A percentile compares a stretch with the other conserved stretches of the same genome.
These are phyloP conservation scores for Parochlus steinenii DNA, from an alignment of 2,888 invertebrate species.

Conservation along the genomic window DNA sequence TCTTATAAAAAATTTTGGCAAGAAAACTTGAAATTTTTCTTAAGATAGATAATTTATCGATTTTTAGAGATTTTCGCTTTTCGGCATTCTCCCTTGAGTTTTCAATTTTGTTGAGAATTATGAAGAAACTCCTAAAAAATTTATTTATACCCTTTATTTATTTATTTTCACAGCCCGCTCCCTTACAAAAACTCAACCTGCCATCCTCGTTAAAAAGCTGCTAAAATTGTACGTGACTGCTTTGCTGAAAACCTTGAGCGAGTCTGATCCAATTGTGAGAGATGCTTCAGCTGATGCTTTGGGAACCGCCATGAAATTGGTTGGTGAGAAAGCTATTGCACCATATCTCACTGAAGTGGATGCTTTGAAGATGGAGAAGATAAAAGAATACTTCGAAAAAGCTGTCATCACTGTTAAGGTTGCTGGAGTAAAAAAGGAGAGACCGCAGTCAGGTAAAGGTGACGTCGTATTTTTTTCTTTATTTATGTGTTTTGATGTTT, in stretches of 20 bases:
- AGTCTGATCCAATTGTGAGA: slow-evolving; percentile 71
- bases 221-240: slow-evolving; percentile 65
- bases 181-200: slow-evolving; percentile 63
- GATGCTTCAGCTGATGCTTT: slow-evolving; percentile 87
- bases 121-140: no score
- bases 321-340: slow-evolving; percentile 77
- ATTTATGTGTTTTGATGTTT: slow-evolving; percentile 6
- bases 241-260: slow-evolving; percentile 46
- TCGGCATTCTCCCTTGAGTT: no score
- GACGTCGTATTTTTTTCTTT: slow-evolving; percentile 8
- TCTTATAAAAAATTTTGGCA: no score
- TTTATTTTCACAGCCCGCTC: slow-evolving; percentile 74
- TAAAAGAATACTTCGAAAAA: slow-evolving; percentile 87
- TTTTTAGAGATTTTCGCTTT: no score
- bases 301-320: slow-evolving; percentile 84
- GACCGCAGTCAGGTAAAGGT: slow-evolving; percentile 22
- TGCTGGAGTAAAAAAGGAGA: slow-evolving; percentile 39
- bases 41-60: no score
- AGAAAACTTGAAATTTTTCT: no score
- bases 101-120: no score
- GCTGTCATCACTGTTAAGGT: slow-evolving; percentile 69
- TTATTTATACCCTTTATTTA: no score
- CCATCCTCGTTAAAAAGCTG: slow-evolving; percentile 74
- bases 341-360: slow-evolving; percentile 83
- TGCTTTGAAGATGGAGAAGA: slow-evolving; percentile 77